Evolutionary conservation across 2,888 invertebrate genomes (phyloP).

Genomic region (Tiphia femorata): DNA sequence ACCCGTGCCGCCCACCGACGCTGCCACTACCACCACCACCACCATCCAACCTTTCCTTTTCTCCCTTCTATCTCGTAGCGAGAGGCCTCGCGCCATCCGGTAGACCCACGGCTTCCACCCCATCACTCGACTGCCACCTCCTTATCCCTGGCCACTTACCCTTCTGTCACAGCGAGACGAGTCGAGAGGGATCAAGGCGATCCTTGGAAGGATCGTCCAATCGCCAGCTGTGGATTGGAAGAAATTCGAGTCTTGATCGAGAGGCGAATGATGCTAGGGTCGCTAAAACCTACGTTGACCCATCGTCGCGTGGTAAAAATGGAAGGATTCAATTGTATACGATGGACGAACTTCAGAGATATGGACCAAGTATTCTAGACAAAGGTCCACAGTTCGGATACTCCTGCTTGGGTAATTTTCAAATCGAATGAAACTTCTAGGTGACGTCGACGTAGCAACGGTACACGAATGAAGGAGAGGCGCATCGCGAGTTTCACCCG

Average conservation of each 20-base stretch:
- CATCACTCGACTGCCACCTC: slow-evolving; percentile 62
- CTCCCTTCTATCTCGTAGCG: slow-evolving; percentile 21
- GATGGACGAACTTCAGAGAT: too few species aligned
- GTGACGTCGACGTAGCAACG: too few species aligned
- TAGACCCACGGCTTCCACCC: slow-evolving; percentile 43
- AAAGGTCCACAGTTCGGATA: too few species aligned
- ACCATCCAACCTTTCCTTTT: slow-evolving; percentile 36
- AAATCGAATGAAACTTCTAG: too few species aligned
- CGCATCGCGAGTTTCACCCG: too few species aligned
- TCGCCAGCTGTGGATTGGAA: not conserved
- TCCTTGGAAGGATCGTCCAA: not conserved
- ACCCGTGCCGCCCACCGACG: slow-evolving; percentile 31
- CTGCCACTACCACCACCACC: slow-evolving; percentile 24
- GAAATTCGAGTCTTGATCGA: too few species aligned
- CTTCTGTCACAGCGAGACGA: slow-evolving; percentile 11
- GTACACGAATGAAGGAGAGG: too few species aligned
- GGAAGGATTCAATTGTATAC: not conserved
- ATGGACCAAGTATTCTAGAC: too few species aligned
- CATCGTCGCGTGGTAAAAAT: too few species aligned
- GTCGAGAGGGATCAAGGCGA: not conserved
- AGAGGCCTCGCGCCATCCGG: slow-evolving; percentile 40
- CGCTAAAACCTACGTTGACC: too few species aligned
- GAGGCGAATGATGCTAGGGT: too few species aligned
- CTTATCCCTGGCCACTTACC: slow-evolving; percentile 64
- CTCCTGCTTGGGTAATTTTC: too few species aligned